Evolutionary conservation across 2,888 invertebrate genomes (phyloP), one percentile per base, ranked within the genome.

Genomic region (Ryuthela nishihirai): DNA sequence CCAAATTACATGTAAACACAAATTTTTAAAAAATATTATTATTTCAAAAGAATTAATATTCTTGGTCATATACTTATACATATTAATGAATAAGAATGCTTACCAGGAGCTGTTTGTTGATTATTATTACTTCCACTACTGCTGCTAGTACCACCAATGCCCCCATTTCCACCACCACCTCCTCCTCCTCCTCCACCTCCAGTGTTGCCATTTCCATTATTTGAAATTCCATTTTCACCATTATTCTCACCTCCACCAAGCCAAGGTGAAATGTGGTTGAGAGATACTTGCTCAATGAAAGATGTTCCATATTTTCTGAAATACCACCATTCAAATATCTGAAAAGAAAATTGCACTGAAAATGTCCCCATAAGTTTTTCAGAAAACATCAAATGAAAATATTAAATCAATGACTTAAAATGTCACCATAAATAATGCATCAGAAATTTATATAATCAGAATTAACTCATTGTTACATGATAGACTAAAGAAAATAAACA

Each of bases 271-370:
- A 97, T 85, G 74, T 95, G 94, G 71, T 90, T 88, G 64, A 94
- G 78, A 1, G 94, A 95, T 53, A 97, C 88, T 80, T 95, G 94
- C 76, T 97, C 95, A 68, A 97, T 95, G 74, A 97, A 97, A 1
- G 93, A 93, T 5, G 91, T 93, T 20, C 95, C 97, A 77, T 94
- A 98, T 79, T 95, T 97, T 69, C 95, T 85, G 76, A 95, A 98
- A 76, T 98, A 98, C 97, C 97, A 98, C 97, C 97, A 99, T 76
- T 98, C 98, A 77, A 98, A 97, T 64, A 83, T 81, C 79, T 82
- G 71, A 34, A 73, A 73, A 58, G 36, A 56, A 52, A 53, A 54
- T 55, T 48, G 35, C 41, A 20, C 18, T 43, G 6, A 58, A n/a
- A n/a, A n/a, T n/a, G n/a, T n/a, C n/a, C n/a, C n/a, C n/a, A n/a